Percentiles rank a stretch among this genome's conserved stretches.
phyloP scores from a whole-genome alignment of 2,888 invertebrate species.

The Nemapogon koenigi region DNA sequence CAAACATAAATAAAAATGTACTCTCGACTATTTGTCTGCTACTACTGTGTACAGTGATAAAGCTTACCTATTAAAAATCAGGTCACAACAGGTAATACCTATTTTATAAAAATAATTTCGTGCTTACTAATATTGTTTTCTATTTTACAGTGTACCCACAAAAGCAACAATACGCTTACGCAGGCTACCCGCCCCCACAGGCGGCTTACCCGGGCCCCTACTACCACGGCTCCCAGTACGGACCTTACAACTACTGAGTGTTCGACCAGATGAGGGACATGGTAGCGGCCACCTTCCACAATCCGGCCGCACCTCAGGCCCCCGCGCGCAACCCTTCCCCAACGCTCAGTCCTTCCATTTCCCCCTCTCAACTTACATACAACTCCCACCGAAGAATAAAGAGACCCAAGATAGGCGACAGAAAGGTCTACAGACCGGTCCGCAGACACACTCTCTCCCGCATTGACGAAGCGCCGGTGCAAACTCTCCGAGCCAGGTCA shows the following conservation, averaged over 20 bases:
- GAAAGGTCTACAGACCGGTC: slow-evolving; percentile 44
- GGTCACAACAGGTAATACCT: no score
- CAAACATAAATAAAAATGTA: no score
- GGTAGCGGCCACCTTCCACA: slow-evolving; percentile 50
- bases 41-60: no score
- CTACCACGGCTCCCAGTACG: slow-evolving; percentile 92
- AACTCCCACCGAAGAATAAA: slow-evolving; percentile 48
- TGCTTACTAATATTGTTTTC: no score
- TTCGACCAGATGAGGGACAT: slow-evolving; percentile 61
- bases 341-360: slow-evolving; percentile 20
- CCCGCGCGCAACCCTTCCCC: slow-evolving; percentile 45
- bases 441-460: slow-evolving; percentile 44
- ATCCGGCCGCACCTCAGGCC: slow-evolving; percentile 54
- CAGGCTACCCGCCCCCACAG: slow-evolving; percentile 83
- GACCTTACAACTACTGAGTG: slow-evolving; percentile 89
- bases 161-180: slow-evolving; percentile 92
- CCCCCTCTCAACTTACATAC: slow-evolving; percentile 35
- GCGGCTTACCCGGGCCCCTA: slow-evolving; percentile 89
- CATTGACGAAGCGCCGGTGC: slow-evolving; percentile 41
- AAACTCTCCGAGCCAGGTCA: slow-evolving; percentile 27
- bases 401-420: slow-evolving; percentile 39
- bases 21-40: no score
- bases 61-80: no score
- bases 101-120: no score
- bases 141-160: slow-evolving; percentile 83